Conservation (phyloP, 2,113 vertebrate species). For the Phoxinus phoxinus region DNA sequence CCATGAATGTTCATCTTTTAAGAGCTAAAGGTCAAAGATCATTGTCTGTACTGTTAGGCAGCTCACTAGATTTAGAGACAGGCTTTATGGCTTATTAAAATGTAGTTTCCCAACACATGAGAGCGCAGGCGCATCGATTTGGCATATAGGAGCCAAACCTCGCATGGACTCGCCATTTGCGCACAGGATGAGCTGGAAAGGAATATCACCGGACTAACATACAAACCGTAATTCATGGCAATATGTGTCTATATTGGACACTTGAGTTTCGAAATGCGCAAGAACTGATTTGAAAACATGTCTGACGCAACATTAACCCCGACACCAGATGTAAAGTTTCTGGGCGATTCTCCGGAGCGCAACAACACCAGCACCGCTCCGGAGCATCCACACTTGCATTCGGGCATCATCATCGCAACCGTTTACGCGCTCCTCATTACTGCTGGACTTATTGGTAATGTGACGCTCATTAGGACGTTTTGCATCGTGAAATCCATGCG, state of each 20-base stretch:
- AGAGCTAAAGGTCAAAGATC: not conserved
- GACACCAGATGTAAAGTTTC: slow-evolving; percentile 65
- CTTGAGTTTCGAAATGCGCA: not conserved
- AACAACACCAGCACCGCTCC: slow-evolving; percentile 59
- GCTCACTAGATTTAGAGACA: not conserved
- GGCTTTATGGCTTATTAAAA: not conserved
- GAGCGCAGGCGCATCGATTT: slow-evolving; percentile 47
- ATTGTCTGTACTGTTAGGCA: not conserved
- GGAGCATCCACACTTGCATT: slow-evolving; percentile 74
- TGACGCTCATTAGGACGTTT: slow-evolving; percentile 94
- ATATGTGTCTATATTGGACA: not conserved
- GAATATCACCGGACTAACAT: not conserved
- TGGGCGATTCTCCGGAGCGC: slow-evolving; percentile 69
- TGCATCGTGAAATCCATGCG: slow-evolving; percentile 89
- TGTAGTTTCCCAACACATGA: not conserved
- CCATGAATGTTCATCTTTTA: not conserved
- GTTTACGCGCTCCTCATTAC: slow-evolving; percentile 87
- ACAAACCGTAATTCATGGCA: not conserved
- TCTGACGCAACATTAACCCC: slow-evolving; percentile 72
- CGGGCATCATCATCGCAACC: slow-evolving; percentile 83
- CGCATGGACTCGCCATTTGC: slow-evolving; percentile 19
- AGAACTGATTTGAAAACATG: slow-evolving; percentile 65
- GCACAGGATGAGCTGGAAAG: not conserved
- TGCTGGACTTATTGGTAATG: slow-evolving; percentile 90
- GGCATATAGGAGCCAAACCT: slow-evolving; percentile 21